phyloP scores from a whole-genome alignment of 2,888 invertebrate genomes.

The Melikaiella ostensackeni region DNA sequence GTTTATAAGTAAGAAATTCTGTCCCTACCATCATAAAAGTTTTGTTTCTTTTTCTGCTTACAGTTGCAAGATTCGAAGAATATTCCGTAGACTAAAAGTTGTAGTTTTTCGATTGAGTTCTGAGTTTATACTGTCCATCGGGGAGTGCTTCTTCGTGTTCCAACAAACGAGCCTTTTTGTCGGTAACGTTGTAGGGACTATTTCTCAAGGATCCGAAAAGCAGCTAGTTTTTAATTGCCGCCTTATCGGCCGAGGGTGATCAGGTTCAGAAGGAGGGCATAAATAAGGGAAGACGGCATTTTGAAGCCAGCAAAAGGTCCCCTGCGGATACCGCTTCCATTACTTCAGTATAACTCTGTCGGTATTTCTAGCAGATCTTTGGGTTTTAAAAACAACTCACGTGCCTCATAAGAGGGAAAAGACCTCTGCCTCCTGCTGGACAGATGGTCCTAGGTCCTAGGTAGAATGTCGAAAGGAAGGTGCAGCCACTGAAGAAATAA shows the following conservation, averaged over 20 bases:
- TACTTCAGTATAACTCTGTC: slow-evolving; percentile 32
- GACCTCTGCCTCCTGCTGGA: slow-evolving; percentile 17
- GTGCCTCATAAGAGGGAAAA: slow-evolving; percentile 19
- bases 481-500: slow-evolving; percentile 21
- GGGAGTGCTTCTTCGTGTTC: slow-evolving; percentile 42
- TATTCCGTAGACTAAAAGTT: slow-evolving; percentile 23
- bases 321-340: slow-evolving; percentile 43
- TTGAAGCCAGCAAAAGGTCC: slow-evolving; percentile 38
- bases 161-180: slow-evolving; percentile 44
- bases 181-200: slow-evolving; percentile 27
- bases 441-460: slow-evolving; percentile 32
- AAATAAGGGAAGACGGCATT: slow-evolving; percentile 46
- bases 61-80: not conserved
- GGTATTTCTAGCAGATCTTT: slow-evolving; percentile 30
- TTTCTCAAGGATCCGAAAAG: slow-evolving; percentile 36
- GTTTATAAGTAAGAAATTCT: slow-evolving; percentile 6
- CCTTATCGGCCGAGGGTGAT: slow-evolving; percentile 49
- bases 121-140: slow-evolving; percentile 25
- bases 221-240: slow-evolving; percentile 51
- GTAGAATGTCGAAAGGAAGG: slow-evolving; percentile 11
- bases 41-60: slow-evolving; percentile 7
- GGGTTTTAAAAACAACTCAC: slow-evolving; percentile 31
- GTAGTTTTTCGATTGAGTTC: slow-evolving; percentile 26
- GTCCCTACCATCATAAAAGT: slow-evolving; percentile 11
- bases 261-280: slow-evolving; percentile 42